Evolutionary conservation across 2,113 vertebrate genomes (phyloP), one percentile per base, ranked within the genome.

Genomic region (Delphinus delphis): DNA sequence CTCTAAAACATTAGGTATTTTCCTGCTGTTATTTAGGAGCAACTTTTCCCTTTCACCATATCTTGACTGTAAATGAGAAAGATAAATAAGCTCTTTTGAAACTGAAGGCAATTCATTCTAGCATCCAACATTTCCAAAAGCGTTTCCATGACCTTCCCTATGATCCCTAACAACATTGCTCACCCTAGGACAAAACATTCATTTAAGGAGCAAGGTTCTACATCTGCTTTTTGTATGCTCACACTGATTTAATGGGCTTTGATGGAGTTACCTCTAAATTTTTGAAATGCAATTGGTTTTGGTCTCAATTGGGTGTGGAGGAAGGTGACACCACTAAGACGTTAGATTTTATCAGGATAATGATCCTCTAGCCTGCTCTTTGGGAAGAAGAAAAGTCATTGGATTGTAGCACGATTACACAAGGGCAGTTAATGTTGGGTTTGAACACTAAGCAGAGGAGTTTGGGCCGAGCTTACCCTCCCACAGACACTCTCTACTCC

Each of bases 41-140:
- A 50, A 90, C 3, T 74, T 93, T 84, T 93, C 28, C n/a, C 58
- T 90, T 97, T 96, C n/a, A 80, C 33, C 0, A 0, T 95, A 88
- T 92, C 93, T 93, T 94, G 28, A 94, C 71, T 92, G n/a, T 85
- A 90, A 96, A 82, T 97, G 53, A 96, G 81, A 95, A 96, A 86
- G 50, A 68, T 58, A 94, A 97, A 90, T 50, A 97, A n/a, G 8
- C 6, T 38, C 25, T 93, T 71, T 96, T 8, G 2, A 95, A 68
- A 96, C 33, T 81, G 58, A 95, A 91, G 70, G 76, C 77, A 95
- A 63, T 88, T 92, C 86, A 47, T 76, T 65, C 85, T 33, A 97
- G 62, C 79, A 96, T 33, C 63, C n/a, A 90, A 93, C 86, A 13
- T 96, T 97, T 95, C 80, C 63, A 87, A 88, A 94, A 67, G 28